Evolutionary conservation across 1,140 invertebrate species (phyloP), one percentile per base, ranked within the genome.

Genomic region (Atta cephalotes): DNA sequence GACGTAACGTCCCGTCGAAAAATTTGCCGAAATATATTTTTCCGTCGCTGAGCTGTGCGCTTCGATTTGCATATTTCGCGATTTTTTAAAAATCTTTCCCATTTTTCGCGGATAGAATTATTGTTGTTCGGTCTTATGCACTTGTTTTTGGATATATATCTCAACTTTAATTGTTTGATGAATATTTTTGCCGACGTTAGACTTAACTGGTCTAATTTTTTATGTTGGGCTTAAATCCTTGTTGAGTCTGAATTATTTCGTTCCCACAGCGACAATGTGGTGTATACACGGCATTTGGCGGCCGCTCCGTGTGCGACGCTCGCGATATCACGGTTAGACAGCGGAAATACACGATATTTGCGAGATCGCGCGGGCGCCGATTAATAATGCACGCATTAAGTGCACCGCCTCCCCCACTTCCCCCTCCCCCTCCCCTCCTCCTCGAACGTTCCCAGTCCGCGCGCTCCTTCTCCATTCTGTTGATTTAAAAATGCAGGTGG

Each of bases 351-450:
- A 28, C 35, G 28, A 39, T 82, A 39, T 82, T 82, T 25, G 28
- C 35, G 18, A 53, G 56, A 53, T 35, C 86, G 89, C 76, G 78
- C 68, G 58, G 51, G 60, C 62, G 74, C 63, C 85, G 82, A 90
- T 94, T 89, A 94, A 94, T 94, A 94, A 94, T 94, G 90, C 89
- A 94, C 82, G 76, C 87, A 89, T 93, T 93, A 93, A 94, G 91
- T 93, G 92, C 93, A 90, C 90, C 91, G 78, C 78, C 89, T 16
- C 58, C 89, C 88, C n/a, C 90, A 39, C 7, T 88, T 71, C 78
- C 88, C 21, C 35, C 28, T 31, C 28, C 28, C 28, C 28, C 3
- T 31, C 3, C 86, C 86, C 10, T 18, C 3, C 88, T 84, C 76
- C 85, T 86, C 74, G 65, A 80, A 31, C 62, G 87, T 88, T 70